Conservation (phyloP, 2,888 invertebrate genomes). For the Xanthia togata region DNA sequence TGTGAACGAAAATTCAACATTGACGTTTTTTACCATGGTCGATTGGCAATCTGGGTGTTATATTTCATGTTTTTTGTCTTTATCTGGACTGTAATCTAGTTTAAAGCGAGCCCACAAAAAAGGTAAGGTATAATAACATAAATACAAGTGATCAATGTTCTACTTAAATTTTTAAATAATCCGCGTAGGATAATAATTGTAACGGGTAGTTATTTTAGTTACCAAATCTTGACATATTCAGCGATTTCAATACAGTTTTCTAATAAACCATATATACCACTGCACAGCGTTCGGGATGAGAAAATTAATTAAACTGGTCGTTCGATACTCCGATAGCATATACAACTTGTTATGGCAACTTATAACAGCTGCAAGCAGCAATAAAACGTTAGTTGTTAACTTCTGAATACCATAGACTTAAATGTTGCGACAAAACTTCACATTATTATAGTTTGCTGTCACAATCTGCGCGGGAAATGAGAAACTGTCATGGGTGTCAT, state of each 20-base stretch:
- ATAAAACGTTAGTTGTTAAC: conserved; percentile 7
- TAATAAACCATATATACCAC: neutral
- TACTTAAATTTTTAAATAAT: neutral
- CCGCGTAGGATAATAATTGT: neutral
- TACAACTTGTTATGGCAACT: too few relatives aligned
- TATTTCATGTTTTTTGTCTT: conserved; percentile 43
- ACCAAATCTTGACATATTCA: neutral
- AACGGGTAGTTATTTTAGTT: neutral
- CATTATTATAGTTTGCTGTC: conserved; percentile 51
- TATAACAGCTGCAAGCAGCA: neutral
- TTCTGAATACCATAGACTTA: conserved; percentile 42
- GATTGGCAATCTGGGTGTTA: conserved; percentile 39
- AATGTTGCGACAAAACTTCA: conserved; percentile 52
- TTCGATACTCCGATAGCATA: fast-evolving
- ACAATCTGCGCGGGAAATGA: conserved; percentile 63
- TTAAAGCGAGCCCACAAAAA: conserved; percentile 12
- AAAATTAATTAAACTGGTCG: neutral
- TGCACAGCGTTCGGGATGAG: neutral
- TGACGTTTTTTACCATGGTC: conserved; percentile 49
- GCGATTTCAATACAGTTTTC: neutral
- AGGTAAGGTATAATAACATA: neutral
- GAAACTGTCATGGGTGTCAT: conserved; percentile 59
- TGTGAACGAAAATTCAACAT: conserved; percentile 45
- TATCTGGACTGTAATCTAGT: conserved; percentile 42
- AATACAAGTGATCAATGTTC: neutral